Evolutionary conservation across 2,113 vertebrate species (phyloP).

Genomic region (Malaclemys terrapin): DNA sequence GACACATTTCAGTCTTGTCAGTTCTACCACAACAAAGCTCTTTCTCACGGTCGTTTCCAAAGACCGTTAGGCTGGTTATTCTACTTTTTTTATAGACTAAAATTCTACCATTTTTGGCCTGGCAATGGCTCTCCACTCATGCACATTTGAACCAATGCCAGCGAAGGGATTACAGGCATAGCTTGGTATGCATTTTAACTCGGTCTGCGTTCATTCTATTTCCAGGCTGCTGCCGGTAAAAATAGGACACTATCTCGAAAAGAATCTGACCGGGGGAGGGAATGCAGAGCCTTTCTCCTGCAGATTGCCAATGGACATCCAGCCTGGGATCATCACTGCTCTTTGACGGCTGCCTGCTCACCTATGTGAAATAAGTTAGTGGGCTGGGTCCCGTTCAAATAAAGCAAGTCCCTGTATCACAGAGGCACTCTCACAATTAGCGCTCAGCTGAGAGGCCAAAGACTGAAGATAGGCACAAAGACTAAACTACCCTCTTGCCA

Average conservation of each 20-base stretch:
- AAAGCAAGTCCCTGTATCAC: not conserved
- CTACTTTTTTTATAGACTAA: not conserved
- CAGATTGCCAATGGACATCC: not conserved
- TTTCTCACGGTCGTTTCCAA: conserved; percentile 6
- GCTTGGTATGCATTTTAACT: not conserved
- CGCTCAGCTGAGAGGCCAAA: not conserved
- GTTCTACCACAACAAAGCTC: not conserved
- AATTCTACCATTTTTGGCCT: not conserved
- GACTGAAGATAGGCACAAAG: not conserved
- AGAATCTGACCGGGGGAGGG: not conserved
- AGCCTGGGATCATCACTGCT: not conserved
- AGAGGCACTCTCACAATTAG: not conserved
- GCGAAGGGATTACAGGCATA: not conserved
- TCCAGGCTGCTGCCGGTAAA: not conserved
- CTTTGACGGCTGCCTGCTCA: not conserved
- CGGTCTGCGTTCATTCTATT: not conserved
- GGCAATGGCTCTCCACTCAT: not conserved
- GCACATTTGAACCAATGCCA: not conserved
- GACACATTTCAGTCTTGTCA: not conserved
- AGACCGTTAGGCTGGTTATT: not conserved
- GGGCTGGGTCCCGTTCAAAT: not conserved
- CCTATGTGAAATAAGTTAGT: not conserved
- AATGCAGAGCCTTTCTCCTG: not conserved
- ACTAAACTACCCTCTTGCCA: not conserved
- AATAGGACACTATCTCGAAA: not conserved